Evolutionary conservation across 2,113 vertebrate species (phyloP), one percentile per base, ranked within the genome.

Genomic region (Phoenicopterus ruber): DNA sequence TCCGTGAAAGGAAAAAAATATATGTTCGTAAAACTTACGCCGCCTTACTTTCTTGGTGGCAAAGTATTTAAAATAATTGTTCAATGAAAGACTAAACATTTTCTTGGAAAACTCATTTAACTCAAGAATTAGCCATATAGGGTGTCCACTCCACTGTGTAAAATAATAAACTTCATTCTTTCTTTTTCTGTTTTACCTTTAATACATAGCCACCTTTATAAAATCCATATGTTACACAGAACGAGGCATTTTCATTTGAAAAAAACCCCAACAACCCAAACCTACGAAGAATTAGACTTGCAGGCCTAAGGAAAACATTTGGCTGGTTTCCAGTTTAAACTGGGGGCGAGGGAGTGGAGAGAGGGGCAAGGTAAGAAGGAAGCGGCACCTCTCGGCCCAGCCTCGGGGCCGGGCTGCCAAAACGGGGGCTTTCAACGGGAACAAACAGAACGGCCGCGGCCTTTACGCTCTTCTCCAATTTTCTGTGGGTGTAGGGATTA

Each of bases 31-130:
- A 94, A 93, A 67, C 82, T 90, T 86, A 86, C 8, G n/a, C 32
- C 3, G 26, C 34, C 47, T 76, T 50, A 69, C 49, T 88, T 88
- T 73, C 63, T 93, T 90, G 73, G 83, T 71, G 86, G 73, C 50
- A 71, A 94, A 94, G 73, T 78, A 80, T 97, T 95, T 96, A 92
- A 93, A 97, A 84, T 92, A 94, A 91, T 96, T 91, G 81, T 94
- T 96, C 91, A 88, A 19, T 54, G 69, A 74, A 96, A 97, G 89
- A 93, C 93, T 96, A 83, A 95, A 95, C 72, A 62, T 65, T 89
- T 94, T 83, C 32, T 69, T 80, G 94, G 77, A 79, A 94, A 92
- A 72, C 65, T 66, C 69, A 59, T 86, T 77, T 94, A 91, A 82
- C 44, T 86, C 70, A 94, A 93, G 77, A 49, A 58, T 50, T 55